Evolutionary conservation across 2,797 vertebrate genomes (phyloP).

Genomic region (Periparus ater): DNA sequence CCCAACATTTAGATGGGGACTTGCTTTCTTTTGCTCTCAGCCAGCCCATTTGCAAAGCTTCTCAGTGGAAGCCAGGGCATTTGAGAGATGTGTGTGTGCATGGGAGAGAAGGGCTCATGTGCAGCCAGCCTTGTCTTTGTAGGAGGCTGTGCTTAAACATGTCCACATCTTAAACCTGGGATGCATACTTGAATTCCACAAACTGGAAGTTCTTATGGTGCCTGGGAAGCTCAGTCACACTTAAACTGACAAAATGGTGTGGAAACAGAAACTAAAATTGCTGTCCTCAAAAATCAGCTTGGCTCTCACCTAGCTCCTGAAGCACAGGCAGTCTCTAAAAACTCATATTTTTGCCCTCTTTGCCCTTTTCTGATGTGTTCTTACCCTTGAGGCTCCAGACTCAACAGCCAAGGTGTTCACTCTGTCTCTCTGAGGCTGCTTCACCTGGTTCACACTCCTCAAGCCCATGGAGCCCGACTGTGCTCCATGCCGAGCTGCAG

Average conservation of each 20-base stretch:
- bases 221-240: not conserved
- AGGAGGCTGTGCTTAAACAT: not conserved
- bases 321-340: not conserved
- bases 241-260: not conserved
- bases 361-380: not conserved
- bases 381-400: not conserved
- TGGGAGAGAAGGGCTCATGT: not conserved
- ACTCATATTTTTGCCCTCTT: not conserved
- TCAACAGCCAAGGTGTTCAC: rapidly evolving
- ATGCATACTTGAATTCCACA: not conserved
- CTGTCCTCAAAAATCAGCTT: not conserved
- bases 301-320: not conserved
- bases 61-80: not conserved
- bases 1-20: not conserved
- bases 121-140: not conserved
- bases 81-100: rapidly evolving
- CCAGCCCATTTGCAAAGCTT: not conserved
- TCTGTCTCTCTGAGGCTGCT: not conserved
- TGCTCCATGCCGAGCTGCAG: not conserved
- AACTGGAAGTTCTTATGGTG: not conserved
- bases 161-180: not conserved
- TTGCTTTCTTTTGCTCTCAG: not conserved
- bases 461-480: not conserved
- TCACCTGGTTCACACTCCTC: not conserved
- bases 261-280: not conserved